phyloP scores from a whole-genome alignment of 1,140 invertebrate genomes.

The Saccostrea cuccullata region DNA sequence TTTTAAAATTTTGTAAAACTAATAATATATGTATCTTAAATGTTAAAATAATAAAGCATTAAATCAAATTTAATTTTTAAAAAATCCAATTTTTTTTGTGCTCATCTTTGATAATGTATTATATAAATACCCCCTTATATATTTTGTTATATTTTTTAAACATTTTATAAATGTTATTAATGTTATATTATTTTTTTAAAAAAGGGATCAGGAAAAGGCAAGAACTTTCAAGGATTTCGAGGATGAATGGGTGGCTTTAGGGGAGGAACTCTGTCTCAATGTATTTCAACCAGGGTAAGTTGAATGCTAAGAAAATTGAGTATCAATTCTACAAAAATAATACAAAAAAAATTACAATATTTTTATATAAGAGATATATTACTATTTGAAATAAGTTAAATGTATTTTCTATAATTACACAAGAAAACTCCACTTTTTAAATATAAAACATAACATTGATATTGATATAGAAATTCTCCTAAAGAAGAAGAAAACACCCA shows the following conservation, averaged over 20 bases:
- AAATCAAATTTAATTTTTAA: background rate
- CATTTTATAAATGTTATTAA: constrained; percentile 15
- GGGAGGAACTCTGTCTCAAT: background rate
- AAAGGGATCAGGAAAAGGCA: constrained; percentile 7
- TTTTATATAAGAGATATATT: background rate
- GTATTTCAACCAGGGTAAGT: background rate
- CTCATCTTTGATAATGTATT: background rate
- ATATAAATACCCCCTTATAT: constrained; percentile 17
- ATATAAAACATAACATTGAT: background rate
- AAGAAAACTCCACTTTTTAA: constrained; percentile 7
- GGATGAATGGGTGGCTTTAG: background rate
- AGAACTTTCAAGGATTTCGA: background rate
- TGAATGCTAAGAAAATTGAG: constrained; percentile 13
- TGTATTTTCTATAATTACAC: background rate
- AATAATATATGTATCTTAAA: constrained; percentile 21
- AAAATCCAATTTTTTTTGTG: background rate
- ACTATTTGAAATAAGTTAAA: constrained; percentile 14
- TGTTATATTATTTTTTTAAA: background rate
- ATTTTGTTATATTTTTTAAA: constrained; percentile 23
- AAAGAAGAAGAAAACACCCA: constrained; percentile 1
- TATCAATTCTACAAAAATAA: background rate
- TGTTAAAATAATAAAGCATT: constrained; percentile 5
- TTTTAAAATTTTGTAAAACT: constrained; percentile 25
- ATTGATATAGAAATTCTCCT: constrained; percentile 15
- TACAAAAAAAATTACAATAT: constrained; percentile 11